Base-by-base conservation (phyloP, 1,140 invertebrate genomes). In the Trissolcus basalis region DNA sequence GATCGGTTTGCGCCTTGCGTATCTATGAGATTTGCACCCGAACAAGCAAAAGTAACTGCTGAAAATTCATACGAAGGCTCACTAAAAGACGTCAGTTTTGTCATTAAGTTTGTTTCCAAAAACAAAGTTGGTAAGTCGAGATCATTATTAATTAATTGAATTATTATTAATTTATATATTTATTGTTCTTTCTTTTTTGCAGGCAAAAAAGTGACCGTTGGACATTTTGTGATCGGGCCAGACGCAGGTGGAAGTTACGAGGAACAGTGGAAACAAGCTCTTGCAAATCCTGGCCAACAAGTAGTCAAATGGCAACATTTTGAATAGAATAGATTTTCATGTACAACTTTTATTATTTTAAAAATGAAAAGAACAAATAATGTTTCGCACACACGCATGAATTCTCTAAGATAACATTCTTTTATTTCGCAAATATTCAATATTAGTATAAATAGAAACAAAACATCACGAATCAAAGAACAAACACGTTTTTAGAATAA, bases 1-100 rank as follows among this genome's bases (percentile, higher is more conserved):
- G 91, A 93, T 60, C 89, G 90, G 45, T 94, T 94, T 82, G 85
- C 90, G 12, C 93, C 93, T 4, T 92, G 92, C 2, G 91, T 94
- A 5, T 87, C 89, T 11, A 83, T 89, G 78, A 90, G 90, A 78
- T 88, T 91, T 16, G 64, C 78, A 0, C 75, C 85, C 0, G 86
- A 88, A 7, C 65, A 70, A 41, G 86, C 87, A 0, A 85, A 73
- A 73, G 86, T 89, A 0, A 60, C 81, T 8, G 86, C 86, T 11
- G 87, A 88, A 27, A 89, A 89, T 81, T 82, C 84, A 0, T 87
- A 87, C 53, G 85, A 87, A 50, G 87, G 87, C 8, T 86, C 86
- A 0, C 65, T 88, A 0, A 89, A 85, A 12, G 85, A 88, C 36
- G 81, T 87, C 39, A 87, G 87, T 54, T 88, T 89, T 51, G 86